Evolutionary conservation across 2,888 invertebrate genomes (phyloP).

Genomic region (Phaonia tiefii): DNA sequence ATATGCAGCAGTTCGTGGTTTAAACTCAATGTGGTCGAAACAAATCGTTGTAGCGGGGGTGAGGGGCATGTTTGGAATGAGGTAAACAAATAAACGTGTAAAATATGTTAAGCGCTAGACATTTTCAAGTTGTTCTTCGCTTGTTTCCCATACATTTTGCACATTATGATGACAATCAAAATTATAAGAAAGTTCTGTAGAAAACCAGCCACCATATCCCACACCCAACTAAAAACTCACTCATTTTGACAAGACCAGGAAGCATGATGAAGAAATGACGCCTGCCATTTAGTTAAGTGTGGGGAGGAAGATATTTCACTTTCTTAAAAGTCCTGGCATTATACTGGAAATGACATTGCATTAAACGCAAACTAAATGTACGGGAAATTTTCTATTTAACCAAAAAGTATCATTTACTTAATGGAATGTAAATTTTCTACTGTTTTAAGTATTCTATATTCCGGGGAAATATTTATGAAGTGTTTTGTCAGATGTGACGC

Average conservation of each 20-base stretch:
- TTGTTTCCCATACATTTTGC: constrained; percentile 8
- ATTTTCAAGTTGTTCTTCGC: constrained; percentile 33
- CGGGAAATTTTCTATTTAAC: constrained; percentile 60
- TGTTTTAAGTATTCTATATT: constrained; percentile 6
- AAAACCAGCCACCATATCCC: constrained; percentile 7
- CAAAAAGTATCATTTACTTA: constrained; percentile 63
- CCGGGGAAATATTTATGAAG: constrained; percentile 36
- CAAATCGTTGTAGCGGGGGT: no score
- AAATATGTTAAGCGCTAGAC: constrained; percentile 56
- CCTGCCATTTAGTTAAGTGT: not conserved
- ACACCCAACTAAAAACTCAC: no score
- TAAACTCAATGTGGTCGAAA: no score
- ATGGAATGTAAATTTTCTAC: constrained; percentile 65
- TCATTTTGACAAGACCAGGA: no score
- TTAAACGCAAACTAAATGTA: constrained; percentile 63
- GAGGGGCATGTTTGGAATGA: not conserved
- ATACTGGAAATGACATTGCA: constrained; percentile 45
- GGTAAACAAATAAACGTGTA: constrained; percentile 36
- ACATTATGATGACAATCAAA: constrained; percentile 50
- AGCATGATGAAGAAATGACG: not conserved
- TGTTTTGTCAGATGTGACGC: not conserved
- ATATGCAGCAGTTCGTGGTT: no score
- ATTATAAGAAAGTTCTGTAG: constrained; percentile 45
- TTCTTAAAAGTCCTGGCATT: constrained; percentile 9
- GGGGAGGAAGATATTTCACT: constrained; percentile 10